These are phyloP conservation scores for Tetraneura akinire DNA, from an alignment of 1,140 invertebrate genomes.

Conservation along the genomic window DNA sequence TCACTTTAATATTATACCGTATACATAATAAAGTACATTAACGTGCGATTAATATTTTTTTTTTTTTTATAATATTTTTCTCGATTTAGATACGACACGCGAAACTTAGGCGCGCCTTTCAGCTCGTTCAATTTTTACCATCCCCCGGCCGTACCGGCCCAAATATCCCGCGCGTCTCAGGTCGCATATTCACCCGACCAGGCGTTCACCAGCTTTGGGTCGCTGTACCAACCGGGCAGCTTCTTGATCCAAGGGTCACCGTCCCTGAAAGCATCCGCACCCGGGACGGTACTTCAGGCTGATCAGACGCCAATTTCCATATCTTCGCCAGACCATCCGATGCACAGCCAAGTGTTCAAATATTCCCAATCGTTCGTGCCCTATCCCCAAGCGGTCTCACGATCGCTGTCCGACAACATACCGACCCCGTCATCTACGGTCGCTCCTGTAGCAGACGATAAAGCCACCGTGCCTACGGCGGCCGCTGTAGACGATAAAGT, in stretches of 20 bases:
- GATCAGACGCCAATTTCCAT: conserved; percentile 15
- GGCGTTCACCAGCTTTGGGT: conserved; percentile 9
- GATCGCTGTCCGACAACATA: background rate
- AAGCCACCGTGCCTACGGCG: no score
- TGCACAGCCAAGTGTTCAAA: conserved; percentile 25
- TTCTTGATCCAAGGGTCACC: conserved; percentile 5
- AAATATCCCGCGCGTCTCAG: background rate
- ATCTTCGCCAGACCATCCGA: background rate
- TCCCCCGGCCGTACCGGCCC: background rate
- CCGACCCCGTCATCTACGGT: background rate
- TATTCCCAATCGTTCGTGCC: conserved; percentile 22
- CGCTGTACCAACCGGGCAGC: background rate
- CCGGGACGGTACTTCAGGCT: background rate
- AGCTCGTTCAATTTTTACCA: background rate
- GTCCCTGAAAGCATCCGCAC: background rate
- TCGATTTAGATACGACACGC: conserved; percentile 10
- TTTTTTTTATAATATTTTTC: no score
- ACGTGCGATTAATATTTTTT: no score
- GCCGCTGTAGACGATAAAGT: background rate
- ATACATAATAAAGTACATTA: no score
- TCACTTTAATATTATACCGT: background rate
- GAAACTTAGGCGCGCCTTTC: background rate
- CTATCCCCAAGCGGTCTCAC: background rate
- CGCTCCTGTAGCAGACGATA: background rate
- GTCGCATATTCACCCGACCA: conserved; percentile 21